A percentile compares a stretch with the other conserved stretches of the same genome.
Conservation (phyloP, 1,140 invertebrate genomes). For the Psix sp. region DNA sequence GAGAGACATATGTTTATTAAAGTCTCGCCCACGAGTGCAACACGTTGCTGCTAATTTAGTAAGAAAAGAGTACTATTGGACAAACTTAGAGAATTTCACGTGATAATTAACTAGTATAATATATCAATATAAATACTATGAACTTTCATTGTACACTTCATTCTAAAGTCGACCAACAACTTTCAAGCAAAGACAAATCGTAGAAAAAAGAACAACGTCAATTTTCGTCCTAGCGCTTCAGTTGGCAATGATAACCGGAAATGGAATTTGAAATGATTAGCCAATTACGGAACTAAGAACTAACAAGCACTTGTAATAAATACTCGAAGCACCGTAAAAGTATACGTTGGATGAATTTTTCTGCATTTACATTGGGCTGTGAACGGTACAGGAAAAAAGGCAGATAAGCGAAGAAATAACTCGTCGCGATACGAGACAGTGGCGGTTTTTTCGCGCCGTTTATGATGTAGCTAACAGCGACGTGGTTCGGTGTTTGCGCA, state of each 20-base stretch:
- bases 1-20: conserved; percentile 53
- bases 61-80: conserved; percentile 53
- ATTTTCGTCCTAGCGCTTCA: neutral
- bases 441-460: conserved; percentile 38
- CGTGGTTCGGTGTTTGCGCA: conserved; percentile 39
- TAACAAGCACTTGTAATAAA: conserved; percentile 50
- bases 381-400: conserved; percentile 21
- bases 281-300: conserved; percentile 52
- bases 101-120: conserved; percentile 42
- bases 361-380: conserved; percentile 35
- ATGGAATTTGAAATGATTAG: conserved; percentile 48
- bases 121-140: conserved; percentile 42
- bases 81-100: conserved; percentile 45
- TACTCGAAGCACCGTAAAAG: conserved; percentile 45
- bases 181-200: no score
- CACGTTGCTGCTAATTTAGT: conserved; percentile 59
- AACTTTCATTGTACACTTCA: conserved; percentile 25
- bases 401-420: conserved; percentile 40
- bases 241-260: conserved; percentile 31
- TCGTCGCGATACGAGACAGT: conserved; percentile 39
- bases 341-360: conserved; percentile 38
- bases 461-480: conserved; percentile 52
- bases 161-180: conserved; percentile 24
- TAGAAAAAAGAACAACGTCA: no score
- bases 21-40: conserved; percentile 54